Evolutionary conservation across 2,888 invertebrate species (phyloP).

Genomic region (Mesorhabditis spiculigera): DNA sequence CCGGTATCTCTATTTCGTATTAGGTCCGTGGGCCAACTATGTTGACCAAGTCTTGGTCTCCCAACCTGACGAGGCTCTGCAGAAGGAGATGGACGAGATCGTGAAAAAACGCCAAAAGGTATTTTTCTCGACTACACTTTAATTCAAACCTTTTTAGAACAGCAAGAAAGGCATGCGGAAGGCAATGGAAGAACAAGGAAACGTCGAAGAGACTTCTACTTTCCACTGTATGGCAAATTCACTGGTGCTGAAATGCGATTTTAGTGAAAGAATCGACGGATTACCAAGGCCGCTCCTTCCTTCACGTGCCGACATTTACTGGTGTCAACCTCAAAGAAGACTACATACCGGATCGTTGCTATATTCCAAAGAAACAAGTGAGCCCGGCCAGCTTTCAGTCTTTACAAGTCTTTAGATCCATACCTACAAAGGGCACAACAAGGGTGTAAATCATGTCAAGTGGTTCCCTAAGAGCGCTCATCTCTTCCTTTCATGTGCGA

Average conservation of each 20-base stretch:
- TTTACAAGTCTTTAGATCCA: constrained; percentile 59
- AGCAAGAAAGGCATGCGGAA: constrained; percentile 91
- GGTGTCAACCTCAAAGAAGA: constrained; percentile 82
- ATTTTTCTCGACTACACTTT: constrained; percentile 67
- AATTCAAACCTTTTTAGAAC: constrained; percentile 55
- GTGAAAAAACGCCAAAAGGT: constrained; percentile 88
- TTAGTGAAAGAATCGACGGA: constrained; percentile 86
- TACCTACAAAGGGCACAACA: constrained; percentile 79
- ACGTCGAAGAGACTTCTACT: constrained; percentile 47
- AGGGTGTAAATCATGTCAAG: constrained; percentile 87
- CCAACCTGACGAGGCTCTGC: constrained; percentile 87
- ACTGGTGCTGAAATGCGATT: constrained; percentile 14
- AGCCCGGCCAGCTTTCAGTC: neutral
- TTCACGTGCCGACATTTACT: constrained; percentile 86
- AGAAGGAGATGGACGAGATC: constrained; percentile 87
- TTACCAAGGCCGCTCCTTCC: constrained; percentile 92
- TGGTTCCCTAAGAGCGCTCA: constrained; percentile 94
- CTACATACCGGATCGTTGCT: constrained; percentile 88
- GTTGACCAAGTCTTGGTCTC: constrained; percentile 82
- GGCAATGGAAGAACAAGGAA: constrained; percentile 89
- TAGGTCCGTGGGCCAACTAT: constrained; percentile 86
- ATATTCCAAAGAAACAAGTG: constrained; percentile 74
- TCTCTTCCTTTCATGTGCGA: constrained; percentile 86
- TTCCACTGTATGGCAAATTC: constrained; percentile 40
- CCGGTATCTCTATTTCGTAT: neutral